Evolutionary conservation across 2,113 vertebrate genomes (phyloP).

Genomic region (Cavia porcellus): DNA sequence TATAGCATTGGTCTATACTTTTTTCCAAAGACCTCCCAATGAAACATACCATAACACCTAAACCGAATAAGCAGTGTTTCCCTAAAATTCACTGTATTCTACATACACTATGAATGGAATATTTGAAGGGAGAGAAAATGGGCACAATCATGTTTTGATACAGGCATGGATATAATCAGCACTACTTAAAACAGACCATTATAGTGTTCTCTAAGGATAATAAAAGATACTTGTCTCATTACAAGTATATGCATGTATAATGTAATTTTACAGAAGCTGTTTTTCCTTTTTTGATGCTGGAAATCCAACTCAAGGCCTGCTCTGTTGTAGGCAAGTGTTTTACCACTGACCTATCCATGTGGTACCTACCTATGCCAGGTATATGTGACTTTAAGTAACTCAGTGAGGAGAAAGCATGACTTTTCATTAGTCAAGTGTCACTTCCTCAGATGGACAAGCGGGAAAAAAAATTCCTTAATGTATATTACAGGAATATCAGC

Average conservation of each 20-base stretch:
- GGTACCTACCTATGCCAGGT: neutral
- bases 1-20: neutral
- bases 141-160: neutral
- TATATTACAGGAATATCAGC: neutral
- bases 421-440: slow-evolving; percentile 24
- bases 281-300: neutral
- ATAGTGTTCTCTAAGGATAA: neutral
- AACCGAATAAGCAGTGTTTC: slow-evolving; percentile 16
- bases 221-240: slow-evolving; percentile 39
- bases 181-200: neutral
- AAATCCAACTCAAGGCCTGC: neutral
- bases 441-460: slow-evolving; percentile 49
- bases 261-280: neutral
- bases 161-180: neutral
- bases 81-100: slow-evolving; percentile 10
- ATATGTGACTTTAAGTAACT: slow-evolving; percentile 7
- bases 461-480: slow-evolving; percentile 31
- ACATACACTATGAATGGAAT: neutral
- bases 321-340: neutral
- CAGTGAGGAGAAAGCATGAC: slow-evolving; percentile 31
- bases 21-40: slow-evolving; percentile 21
- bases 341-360: neutral
- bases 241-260: no score
- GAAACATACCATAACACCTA: slow-evolving; percentile 25
- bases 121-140: neutral